A percentile compares a stretch with the other conserved stretches of the same genome.
Evolutionary conservation across 2,113 vertebrate genomes (phyloP).

Genomic region (Lepidothrix coronata): DNA sequence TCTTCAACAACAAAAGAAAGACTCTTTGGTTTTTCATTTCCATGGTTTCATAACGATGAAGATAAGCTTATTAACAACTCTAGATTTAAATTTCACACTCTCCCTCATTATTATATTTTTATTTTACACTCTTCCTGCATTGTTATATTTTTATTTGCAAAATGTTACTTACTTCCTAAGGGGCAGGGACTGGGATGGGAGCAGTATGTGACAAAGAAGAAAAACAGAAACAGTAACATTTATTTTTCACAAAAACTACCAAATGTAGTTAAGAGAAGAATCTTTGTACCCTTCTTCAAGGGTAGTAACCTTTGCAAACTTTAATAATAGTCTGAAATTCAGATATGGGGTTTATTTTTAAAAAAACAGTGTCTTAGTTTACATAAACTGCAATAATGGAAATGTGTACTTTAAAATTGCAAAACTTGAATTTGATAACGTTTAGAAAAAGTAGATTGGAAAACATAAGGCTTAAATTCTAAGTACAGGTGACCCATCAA

Average conservation of each 20-base stretch:
- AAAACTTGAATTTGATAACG: not conserved
- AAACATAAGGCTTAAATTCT: not conserved
- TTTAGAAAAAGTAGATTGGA: not conserved
- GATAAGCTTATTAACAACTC: not conserved
- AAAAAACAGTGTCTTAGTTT: not conserved
- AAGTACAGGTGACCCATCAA: not conserved
- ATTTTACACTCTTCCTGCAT: not conserved
- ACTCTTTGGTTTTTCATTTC: not conserved
- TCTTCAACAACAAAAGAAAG: not conserved
- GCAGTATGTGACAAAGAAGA: not conserved
- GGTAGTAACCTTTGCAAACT: not conserved
- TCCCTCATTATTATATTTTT: not conserved
- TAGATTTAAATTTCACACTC: not conserved
- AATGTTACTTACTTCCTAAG: not conserved
- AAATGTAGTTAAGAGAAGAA: not conserved
- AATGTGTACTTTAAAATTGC: not conserved
- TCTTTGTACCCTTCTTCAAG: not conserved
- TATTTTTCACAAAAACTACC: not conserved
- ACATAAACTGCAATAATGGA: not conserved
- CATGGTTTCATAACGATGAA: not conserved
- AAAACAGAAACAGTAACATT: not conserved
- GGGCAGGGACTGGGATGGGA: rapidly evolving
- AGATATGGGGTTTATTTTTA: not conserved
- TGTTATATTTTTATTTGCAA: not conserved
- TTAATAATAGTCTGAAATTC: not conserved